Evolutionary conservation across 2,113 vertebrate species (phyloP), one percentile per base, ranked within the genome.

Genomic region (Peromyscus leucopus): DNA sequence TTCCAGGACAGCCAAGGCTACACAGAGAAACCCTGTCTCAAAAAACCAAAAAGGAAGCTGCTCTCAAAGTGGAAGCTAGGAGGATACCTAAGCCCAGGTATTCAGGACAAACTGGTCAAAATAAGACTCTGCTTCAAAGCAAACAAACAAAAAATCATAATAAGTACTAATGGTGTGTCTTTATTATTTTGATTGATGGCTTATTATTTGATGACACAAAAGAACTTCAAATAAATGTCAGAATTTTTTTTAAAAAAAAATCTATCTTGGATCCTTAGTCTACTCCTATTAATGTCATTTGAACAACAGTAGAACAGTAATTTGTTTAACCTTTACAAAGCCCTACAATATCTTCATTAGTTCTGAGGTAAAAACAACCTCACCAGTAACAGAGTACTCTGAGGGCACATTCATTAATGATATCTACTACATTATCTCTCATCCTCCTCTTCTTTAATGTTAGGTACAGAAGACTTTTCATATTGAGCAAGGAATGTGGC

Each of bases 311-410:
- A 94, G 10, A 86, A 33, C 28, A 86, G 71, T 78, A 42, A 36
- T 93, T 67, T 75, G 93, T 28, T 86, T 86, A 75, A 57, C 7
- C 36, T 96, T 76, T 12, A 39, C 61, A 97, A 96, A 95, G 48
- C 57, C 51, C 36, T 93, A 87, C 95, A n/a, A 90, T 33, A 87
- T 63, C 46, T 85, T 65, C 76, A 93, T 42, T 75, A 21, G 7
- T 91, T 90, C 76, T 55, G 51, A 80, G 21, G 57, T 11, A 85
- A 87, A 80, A 55, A 93, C 46, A 92, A 59, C 90, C n/a, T 61
- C 57, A 59, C 57, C 42, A 55, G 12, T 63, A 93, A 8, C 63
- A 84, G 19, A 96, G 36, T 78, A 63, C 75, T 21, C 93, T 31
- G 15, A 84, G 59, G 33, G 5, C 33, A 71, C n/a, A 84, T 21